A percentile compares a stretch with the other conserved stretches of the same genome.
Evolutionary conservation across 1,140 invertebrate species (phyloP).

Genomic region (Dysdera silvatica): DNA sequence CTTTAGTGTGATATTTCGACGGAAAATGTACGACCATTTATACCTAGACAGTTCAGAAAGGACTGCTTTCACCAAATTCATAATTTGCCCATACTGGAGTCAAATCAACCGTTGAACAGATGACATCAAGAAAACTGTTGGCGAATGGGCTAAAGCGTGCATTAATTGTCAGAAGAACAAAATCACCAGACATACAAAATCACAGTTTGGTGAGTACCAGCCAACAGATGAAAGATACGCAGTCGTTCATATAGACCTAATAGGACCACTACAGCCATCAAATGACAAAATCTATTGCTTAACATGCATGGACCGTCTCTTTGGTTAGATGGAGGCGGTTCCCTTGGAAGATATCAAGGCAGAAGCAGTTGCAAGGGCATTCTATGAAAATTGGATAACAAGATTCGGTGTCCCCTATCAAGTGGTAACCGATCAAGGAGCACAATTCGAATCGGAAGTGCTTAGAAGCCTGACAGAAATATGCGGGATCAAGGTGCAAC

Average conservation of each 20-base stretch:
- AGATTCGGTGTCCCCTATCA: conserved; percentile 28
- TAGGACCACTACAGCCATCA: conserved; percentile 44
- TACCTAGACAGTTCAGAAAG: no score
- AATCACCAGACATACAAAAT: conserved; percentile 18
- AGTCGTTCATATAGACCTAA: conserved; percentile 49
- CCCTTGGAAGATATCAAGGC: conserved; percentile 41
- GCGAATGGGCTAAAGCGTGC: neutral
- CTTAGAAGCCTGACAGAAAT: neutral
- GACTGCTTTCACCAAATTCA: no score
- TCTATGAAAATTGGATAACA: conserved; percentile 40
- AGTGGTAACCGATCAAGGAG: conserved; percentile 44
- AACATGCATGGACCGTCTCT: conserved; percentile 46
- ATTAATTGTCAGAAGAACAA: conserved; percentile 18
- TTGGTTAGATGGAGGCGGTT: conserved; percentile 45
- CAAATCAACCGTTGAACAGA: no score
- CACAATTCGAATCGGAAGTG: conserved; percentile 40
- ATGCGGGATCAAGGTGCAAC: neutral
- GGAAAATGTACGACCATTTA: no score
- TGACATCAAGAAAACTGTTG: neutral
- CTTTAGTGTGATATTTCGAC: no score
- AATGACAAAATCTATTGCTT: conserved; percentile 40
- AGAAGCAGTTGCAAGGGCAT: conserved; percentile 38
- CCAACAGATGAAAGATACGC: conserved; percentile 34
- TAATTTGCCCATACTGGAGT: no score
- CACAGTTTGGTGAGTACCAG: conserved; percentile 3